These are phyloP conservation scores for Scaptomyza caliginosa DNA, from an alignment of 2,888 invertebrate species.

Conservation along the genomic window DNA sequence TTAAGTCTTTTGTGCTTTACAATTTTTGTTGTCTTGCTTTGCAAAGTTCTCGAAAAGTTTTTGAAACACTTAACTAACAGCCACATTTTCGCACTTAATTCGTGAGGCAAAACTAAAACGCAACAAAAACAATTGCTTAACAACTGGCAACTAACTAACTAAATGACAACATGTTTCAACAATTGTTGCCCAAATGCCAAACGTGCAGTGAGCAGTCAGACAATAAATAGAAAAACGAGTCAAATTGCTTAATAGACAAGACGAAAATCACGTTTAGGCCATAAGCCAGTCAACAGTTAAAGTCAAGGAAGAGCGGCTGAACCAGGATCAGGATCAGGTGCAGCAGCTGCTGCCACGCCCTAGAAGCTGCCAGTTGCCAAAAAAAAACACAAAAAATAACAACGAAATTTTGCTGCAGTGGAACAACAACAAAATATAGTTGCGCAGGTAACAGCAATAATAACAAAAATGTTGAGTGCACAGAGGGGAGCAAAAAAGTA, in stretches of 20 bases:
- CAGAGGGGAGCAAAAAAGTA: neutral
- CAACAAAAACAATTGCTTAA: slow-evolving; percentile 24
- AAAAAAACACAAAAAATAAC: neutral
- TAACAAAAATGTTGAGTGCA: slow-evolving; percentile 55
- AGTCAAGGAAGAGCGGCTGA: slow-evolving; percentile 17
- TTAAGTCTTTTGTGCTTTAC: neutral
- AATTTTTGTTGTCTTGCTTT: slow-evolving; percentile 14
- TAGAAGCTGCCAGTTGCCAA: slow-evolving; percentile 2
- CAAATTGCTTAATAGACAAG: slow-evolving; percentile 62
- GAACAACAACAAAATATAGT: slow-evolving; percentile 23
- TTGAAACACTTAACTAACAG: slow-evolving; percentile 19
- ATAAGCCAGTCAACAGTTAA: slow-evolving; percentile 53
- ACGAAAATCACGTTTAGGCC: slow-evolving; percentile 73
- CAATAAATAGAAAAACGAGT: slow-evolving; percentile 2
- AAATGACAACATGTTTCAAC: slow-evolving; percentile 77
- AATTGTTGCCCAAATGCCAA: slow-evolving; percentile 73
- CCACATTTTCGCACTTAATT: slow-evolving; percentile 56
- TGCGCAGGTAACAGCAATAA: slow-evolving; percentile 43
- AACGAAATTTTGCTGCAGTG: neutral
- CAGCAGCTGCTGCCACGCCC: slow-evolving; percentile 17
- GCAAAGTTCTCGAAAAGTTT: slow-evolving; percentile 21
- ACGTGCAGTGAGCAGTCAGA: slow-evolving; percentile 58
- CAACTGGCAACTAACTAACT: slow-evolving; percentile 66
- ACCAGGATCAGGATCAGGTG: slow-evolving; percentile 20
- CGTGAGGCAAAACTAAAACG: slow-evolving; percentile 29